A percentile compares a stretch with the other conserved stretches of the same genome.
phyloP scores from a whole-genome alignment of 2,888 invertebrate genomes.

The Pristionchus exspectatus region DNA sequence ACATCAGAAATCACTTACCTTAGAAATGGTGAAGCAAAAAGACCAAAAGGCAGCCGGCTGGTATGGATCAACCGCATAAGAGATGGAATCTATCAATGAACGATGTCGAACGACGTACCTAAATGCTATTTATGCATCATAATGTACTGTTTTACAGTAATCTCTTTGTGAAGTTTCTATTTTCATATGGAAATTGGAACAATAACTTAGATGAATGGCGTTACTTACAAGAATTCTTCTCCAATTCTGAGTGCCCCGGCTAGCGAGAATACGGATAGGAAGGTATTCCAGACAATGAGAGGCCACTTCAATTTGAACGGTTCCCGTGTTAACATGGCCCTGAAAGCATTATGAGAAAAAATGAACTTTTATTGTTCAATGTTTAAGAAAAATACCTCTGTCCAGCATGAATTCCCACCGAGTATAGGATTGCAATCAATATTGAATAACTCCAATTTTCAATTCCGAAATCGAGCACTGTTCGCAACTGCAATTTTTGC shows the following conservation, averaged over 20 bases:
- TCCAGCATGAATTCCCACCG: constrained; percentile 79
- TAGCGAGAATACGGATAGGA: constrained; percentile 80
- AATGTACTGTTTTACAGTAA: no score
- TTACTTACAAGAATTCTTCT: constrained; percentile 24
- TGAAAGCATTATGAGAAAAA: neutral
- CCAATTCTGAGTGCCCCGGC: constrained; percentile 65
- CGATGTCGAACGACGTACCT: constrained; percentile 62
- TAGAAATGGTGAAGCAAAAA: constrained; percentile 71
- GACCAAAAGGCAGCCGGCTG: constrained; percentile 78
- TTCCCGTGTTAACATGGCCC: constrained; percentile 77
- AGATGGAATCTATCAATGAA: constrained; percentile 65
- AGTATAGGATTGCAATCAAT: constrained; percentile 78
- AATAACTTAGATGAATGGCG: neutral
- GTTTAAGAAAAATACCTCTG: constrained; percentile 71
- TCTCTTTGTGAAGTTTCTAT: no score
- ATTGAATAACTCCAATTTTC: constrained; percentile 68
- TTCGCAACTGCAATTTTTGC: neutral
- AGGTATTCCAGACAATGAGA: constrained; percentile 80
- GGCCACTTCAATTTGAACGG: constrained; percentile 78
- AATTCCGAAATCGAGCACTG: constrained; percentile 59
- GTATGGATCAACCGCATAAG: constrained; percentile 69
- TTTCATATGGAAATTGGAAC: no score
- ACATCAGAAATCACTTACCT: constrained; percentile 50
- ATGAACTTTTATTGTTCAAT: no score
- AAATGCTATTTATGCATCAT: no score